Evolutionary conservation across 2,113 vertebrate species (phyloP).

Genomic region (Atractosteus spatula): DNA sequence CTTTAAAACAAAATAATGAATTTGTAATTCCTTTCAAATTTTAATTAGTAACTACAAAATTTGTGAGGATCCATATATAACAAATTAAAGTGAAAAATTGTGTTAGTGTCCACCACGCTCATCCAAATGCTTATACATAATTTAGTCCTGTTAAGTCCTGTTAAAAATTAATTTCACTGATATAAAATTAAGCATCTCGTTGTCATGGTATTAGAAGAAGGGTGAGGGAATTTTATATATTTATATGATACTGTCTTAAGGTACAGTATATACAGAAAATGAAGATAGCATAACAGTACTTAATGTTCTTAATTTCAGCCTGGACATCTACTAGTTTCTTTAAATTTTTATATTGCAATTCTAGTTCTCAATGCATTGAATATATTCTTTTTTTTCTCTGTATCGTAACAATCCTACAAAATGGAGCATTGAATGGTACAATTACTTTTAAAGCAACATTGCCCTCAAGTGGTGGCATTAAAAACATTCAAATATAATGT

Average conservation of each 20-base stretch:
- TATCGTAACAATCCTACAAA: background rate
- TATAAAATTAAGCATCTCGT: background rate
- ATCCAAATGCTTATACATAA: constrained; percentile 4
- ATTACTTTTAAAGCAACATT: constrained; percentile 46
- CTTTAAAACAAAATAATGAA: background rate
- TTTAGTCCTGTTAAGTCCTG: background rate
- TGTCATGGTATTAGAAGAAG: background rate
- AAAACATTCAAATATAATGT: too few species aligned
- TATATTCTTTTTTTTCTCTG: background rate
- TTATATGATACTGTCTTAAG: too few species aligned
- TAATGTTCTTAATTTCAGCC: constrained; percentile 28
- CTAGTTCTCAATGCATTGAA: background rate
- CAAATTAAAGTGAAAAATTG: constrained; percentile 1
- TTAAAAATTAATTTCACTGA: background rate
- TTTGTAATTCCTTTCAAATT: background rate
- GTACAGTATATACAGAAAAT: too few species aligned
- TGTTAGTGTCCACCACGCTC: background rate
- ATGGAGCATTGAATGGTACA: background rate
- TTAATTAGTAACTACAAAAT: background rate
- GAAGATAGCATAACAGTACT: background rate
- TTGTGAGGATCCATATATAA: background rate
- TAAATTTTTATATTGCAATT: constrained; percentile 34
- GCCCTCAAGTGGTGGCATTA: constrained; percentile 44
- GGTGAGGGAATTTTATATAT: background rate
- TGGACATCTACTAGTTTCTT: constrained; percentile 22